Base-by-base conservation (phyloP, 2,888 invertebrate species). In the Apotomis capreana region DNA sequence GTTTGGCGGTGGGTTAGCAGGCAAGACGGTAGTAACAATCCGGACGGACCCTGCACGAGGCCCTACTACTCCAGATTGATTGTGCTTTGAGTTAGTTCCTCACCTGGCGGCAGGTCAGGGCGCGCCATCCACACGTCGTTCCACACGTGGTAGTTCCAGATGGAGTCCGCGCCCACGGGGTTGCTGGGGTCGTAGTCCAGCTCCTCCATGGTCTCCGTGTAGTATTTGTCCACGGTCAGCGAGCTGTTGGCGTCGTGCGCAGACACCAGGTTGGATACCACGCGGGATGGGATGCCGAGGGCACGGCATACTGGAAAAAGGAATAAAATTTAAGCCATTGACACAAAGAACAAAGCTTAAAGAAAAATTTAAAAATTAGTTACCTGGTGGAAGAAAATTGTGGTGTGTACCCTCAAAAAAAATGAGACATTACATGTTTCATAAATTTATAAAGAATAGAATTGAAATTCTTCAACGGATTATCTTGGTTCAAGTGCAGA, bases 121-220 rank as follows among this genome's bases (percentile, higher is more conserved):
- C 97, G 92, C 0, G 96, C 94, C 97, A 97, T 97, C 96, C 96
- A 97, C 0, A 96, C 96, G 78, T 97, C 97, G 82, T 96, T 97
- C 97, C 97, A 97, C 6, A 97, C 97, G 81, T 97, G 97, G 84
- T 96, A 97, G 87, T 97, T 97, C 97, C 97, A 97, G 78, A 97
- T 95, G 10, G 97, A 96, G 84, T 97, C 97, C 61, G 95, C 95
- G 1, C 95, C 95, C 37, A 88, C 88, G 0, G 94, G 94, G 80
- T 96, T 96, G 77, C 95, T 95, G 0, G 96, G 96, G 80, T 96
- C 96, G 74, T 88, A 94, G 54, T 94, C 94, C 73, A 96, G 82
- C 80, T 95, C 95, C 75, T 95, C 95, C 89, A 96, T 95, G 15
- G 94, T 91, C 62, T 90, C 91, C 55, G 95, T 94, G 88, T 95